Evolutionary conservation across 2,113 vertebrate species (phyloP).

Genomic region (Elgaria multicarinata): DNA sequence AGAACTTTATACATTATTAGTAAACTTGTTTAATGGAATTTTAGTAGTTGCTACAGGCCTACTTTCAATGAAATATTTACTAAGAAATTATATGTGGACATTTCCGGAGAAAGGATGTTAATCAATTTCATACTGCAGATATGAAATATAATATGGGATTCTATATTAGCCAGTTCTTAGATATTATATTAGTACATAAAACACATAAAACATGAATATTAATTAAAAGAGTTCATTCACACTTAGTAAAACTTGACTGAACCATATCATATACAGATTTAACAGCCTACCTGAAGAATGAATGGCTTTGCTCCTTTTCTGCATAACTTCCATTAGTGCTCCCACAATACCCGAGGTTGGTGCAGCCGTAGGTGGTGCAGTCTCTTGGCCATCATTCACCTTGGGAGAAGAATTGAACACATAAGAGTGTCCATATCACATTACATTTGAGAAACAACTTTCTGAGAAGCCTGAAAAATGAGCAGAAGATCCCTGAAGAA

Average conservation of each 20-base stretch:
- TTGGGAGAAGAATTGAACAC: constrained; percentile 61
- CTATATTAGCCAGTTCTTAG: neutral
- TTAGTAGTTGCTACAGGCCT: neutral
- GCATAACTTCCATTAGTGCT: constrained; percentile 98
- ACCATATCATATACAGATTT: constrained; percentile 25
- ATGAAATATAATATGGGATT: neutral
- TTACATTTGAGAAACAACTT: neutral
- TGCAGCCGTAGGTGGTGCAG: constrained; percentile 83
- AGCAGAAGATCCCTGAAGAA: neutral
- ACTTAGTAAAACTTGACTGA: neutral
- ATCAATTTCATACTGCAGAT: neutral
- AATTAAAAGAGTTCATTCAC: neutral
- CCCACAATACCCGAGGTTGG: constrained; percentile 93
- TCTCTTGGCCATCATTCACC: constrained; percentile 90
- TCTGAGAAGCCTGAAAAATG: neutral
- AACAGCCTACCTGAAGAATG: constrained; percentile 91
- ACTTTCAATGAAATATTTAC: neutral
- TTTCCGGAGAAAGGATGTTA: neutral
- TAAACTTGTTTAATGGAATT: neutral
- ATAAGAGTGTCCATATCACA: neutral
- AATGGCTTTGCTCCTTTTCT: constrained; percentile 99
- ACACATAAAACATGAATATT: neutral
- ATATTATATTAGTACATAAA: neutral
- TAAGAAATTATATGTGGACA: neutral
- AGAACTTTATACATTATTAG: neutral